Conservation (phyloP, 2,113 vertebrate genomes). For the Catagonus wagneri region DNA sequence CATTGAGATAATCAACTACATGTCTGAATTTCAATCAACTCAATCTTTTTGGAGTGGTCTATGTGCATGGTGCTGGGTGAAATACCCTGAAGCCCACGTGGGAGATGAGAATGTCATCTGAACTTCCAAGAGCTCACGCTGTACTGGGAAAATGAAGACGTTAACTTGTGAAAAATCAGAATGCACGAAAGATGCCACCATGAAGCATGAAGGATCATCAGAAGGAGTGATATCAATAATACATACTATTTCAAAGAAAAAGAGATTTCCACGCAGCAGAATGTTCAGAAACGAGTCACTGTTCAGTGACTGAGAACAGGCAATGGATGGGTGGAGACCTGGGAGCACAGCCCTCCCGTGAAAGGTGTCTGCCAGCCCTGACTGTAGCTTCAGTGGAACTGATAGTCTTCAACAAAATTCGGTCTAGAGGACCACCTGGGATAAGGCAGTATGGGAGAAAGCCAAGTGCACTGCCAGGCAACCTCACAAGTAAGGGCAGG, state of each 20-base stretch:
- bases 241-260: background rate
- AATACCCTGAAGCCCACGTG: background rate
- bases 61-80: background rate
- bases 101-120: background rate
- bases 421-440: no score
- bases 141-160: background rate
- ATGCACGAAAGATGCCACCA: background rate
- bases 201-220: background rate
- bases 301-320: background rate
- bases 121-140: background rate
- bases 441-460: background rate
- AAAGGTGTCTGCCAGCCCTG: background rate
- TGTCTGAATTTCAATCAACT: background rate
- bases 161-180: background rate
- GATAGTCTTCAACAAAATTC: background rate
- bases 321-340: background rate
- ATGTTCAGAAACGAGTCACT: background rate
- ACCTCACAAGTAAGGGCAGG: background rate
- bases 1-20: background rate
- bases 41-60: background rate
- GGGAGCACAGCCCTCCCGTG: background rate
- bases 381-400: background rate
- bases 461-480: background rate
- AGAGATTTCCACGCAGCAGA: background rate
- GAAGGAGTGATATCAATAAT: background rate